phyloP scores from a whole-genome alignment of 2,888 invertebrate species.

The Spilosoma lubricipeda region DNA sequence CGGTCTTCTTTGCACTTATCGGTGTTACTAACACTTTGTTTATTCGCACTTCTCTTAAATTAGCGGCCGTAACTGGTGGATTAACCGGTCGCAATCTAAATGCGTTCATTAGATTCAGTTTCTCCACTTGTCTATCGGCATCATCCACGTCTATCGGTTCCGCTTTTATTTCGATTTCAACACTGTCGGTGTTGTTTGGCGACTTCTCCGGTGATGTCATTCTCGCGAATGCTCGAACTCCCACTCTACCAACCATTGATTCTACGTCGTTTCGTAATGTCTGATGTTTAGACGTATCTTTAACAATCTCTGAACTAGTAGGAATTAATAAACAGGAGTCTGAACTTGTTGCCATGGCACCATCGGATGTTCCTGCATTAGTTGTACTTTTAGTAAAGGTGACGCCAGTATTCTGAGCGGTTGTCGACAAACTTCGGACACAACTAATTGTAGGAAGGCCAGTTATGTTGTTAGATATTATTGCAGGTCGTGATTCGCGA shows the following conservation, averaged over 20 bases:
- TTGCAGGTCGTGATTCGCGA: conserved; percentile 51
- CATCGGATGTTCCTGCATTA: conserved; percentile 53
- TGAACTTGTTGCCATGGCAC: conserved; percentile 59
- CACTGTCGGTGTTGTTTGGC: conserved; percentile 48
- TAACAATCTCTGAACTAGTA: conserved; percentile 64
- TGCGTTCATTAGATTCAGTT: conserved; percentile 76
- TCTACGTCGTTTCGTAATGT: conserved; percentile 61
- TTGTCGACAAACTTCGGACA: conserved; percentile 69
- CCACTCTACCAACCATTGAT: conserved; percentile 71
- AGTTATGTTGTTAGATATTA: conserved; percentile 37
- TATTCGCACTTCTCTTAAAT: conserved; percentile 73
- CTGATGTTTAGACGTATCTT: conserved; percentile 68
- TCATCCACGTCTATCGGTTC: conserved; percentile 80
- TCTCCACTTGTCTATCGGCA: conserved; percentile 70
- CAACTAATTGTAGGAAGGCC: conserved; percentile 74
- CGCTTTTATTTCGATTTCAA: conserved; percentile 76
- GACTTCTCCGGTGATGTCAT: conserved; percentile 68
- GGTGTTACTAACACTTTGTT: conserved; percentile 71
- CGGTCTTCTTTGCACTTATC: conserved; percentile 47
- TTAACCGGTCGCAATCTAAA: conserved; percentile 75
- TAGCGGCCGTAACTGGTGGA: conserved; percentile 46
- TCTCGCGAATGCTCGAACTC: conserved; percentile 78
- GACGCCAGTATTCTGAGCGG: conserved; percentile 43
- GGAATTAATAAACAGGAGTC: conserved; percentile 70
- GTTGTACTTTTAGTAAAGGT: conserved; percentile 41